Base-by-base conservation (phyloP, 2,113 vertebrate species). In the Agapornis roseicollis region DNA sequence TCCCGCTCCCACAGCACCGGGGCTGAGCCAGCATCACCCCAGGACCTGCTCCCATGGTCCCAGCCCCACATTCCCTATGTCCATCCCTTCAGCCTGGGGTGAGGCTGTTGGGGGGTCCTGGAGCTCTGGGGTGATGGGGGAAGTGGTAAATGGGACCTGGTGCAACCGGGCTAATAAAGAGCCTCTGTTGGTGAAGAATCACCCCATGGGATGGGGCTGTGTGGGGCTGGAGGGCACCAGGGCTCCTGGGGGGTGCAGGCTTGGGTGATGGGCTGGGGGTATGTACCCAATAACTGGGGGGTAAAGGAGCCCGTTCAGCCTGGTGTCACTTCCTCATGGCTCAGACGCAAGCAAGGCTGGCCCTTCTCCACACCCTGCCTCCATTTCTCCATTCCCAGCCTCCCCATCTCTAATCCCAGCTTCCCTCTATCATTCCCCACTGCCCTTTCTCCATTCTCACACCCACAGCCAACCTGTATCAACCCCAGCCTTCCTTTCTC, bases 51-150 rank as follows among this genome's bases (percentile, higher is more conserved):
- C 47, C 71, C 44, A 7, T 0, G 3, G 27, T 46, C 29, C 18
- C 6, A 13, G 24, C 24, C 9, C 41, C 69, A 53, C 6, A 0
- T 3, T 8, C 5, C 66, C 64, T 39, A 0, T 0, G 1, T 4
- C 25, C 84, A 25, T 37, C 31, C 72, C 49, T 61, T 6, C 9
- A 11, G 60, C 13, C 2, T 1, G 53, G 41, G 37, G 6, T 16
- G 39, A 24, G 28, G 42, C 6, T 17, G 8, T 6, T 6, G 23
- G 29, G 47, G 66, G 44, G 23, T 70, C 3, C 50, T 0, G 1
- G 19, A 9, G 47, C 4, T 11, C 8, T 29, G 74, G 66, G 70
- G 17, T 1, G 35, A 52, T 12, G 68, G 41, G n/a, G 17, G 37
- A 17, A 42, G 41, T 1, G 18, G 29, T 1, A 13, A 17, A 28